Evolutionary conservation across 2,113 vertebrate species (phyloP).

Genomic region (Canis aureus): DNA sequence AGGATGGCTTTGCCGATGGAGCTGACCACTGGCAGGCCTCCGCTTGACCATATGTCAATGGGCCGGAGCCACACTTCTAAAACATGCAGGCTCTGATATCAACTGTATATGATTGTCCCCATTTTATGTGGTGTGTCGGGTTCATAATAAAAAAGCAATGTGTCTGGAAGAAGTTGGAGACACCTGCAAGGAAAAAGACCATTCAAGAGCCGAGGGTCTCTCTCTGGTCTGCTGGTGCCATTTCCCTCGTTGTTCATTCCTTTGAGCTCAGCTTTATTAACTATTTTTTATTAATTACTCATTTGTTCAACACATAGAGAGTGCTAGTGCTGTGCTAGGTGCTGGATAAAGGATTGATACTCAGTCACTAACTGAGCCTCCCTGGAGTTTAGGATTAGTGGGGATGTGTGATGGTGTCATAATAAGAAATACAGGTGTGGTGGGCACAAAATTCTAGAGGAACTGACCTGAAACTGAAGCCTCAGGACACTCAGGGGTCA

Average conservation of each 20-base stretch:
- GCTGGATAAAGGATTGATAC: not conserved
- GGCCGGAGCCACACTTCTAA: not conserved
- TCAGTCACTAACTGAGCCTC: no score
- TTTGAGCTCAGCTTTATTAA: accelerated
- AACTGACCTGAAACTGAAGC: accelerated
- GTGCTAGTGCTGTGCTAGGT: accelerated
- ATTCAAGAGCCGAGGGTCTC: not conserved
- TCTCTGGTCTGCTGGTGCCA: not conserved
- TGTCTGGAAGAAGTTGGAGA: not conserved
- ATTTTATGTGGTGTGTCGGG: accelerated
- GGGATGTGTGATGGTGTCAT: accelerated
- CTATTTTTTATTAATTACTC: not conserved
- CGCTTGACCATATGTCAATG: accelerated
- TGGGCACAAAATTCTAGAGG: not conserved
- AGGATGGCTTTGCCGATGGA: not conserved
- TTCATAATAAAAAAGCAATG: not conserved
- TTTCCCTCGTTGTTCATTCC: not conserved
- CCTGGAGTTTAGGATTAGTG: no score
- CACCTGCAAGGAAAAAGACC: not conserved
- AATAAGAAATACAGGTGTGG: not conserved
- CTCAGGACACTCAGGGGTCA: not conserved
- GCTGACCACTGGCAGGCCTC: no score
- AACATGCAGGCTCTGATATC: accelerated
- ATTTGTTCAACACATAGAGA: no score
- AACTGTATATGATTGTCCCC: accelerated